Evolutionary conservation across 1,140 invertebrate genomes (phyloP), one percentile per base, ranked within the genome.

Genomic region (Ips nitidus): DNA sequence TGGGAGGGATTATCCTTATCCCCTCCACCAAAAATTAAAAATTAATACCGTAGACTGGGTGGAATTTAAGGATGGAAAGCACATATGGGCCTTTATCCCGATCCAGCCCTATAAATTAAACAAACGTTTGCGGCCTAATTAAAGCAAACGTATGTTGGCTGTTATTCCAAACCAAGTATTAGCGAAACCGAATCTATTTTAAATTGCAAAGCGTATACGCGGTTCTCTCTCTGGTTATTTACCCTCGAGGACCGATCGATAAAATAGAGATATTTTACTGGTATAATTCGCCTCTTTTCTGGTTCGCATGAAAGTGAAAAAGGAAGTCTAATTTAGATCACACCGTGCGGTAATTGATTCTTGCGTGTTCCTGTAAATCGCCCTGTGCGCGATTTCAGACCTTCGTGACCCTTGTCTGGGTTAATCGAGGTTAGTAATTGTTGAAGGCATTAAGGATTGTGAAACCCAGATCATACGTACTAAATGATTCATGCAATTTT

Each of bases 111-210:
- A 41, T 59, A 59, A 59, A 59, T 59, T 59, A 8, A 41, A 59
- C 39, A 8, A 6, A 38, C 39, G n/a, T 42, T 41, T 59, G 57
- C 41, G 57, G 39, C 41, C n/a, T 38, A 59, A 59, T 59, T 59
- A 59, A n/a, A 59, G 39, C 42, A 59, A 59, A 56, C 5, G 53
- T 38, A 5, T 59, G 39, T 8, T 59, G 7, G 5, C 56, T 40
- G 40, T 41, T 59, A 42, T 59, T 41, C 57, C 22, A 59, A 59
- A 59, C 39, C 57, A 59, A 42, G 57, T 59, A 59, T 59, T 41
- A 59, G 57, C 38, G 42, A 40, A 59, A 59, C n/a, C 41, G 41
- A 59, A 59, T 59, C 57, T 59, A 59, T 42, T 59, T 59, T 59
- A 59, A 59, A 59, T 59, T 59, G 57, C 57, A 59, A 59, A 59